These are phyloP conservation scores for Melanotaenia nigrans DNA, from an alignment of 2,797 vertebrate genomes.

Conservation along the genomic window DNA sequence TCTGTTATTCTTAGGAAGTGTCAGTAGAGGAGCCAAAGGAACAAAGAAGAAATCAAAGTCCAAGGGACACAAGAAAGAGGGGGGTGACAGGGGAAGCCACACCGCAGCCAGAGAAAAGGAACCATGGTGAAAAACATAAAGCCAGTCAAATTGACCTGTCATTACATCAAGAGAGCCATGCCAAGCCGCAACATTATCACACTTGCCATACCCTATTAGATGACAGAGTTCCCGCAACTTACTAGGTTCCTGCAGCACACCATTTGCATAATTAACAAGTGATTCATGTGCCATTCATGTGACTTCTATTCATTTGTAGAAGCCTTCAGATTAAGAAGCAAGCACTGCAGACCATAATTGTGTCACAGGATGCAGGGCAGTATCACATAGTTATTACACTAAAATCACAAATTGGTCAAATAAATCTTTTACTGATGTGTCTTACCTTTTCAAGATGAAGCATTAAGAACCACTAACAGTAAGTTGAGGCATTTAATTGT, in stretches of 20 bases:
- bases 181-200: conserved; percentile 85
- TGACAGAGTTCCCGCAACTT: conserved; percentile 85
- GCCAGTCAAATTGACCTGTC: conserved; percentile 92
- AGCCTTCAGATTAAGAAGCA: conserved; percentile 71
- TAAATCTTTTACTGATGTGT: conserved; percentile 31
- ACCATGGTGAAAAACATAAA: conserved; percentile 86
- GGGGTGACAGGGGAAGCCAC: conserved; percentile 62
- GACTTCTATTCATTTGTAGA: conserved; percentile 76
- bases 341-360: conserved; percentile 60
- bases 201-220: conserved; percentile 84
- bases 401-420: conserved; percentile 54
- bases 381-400: conserved; percentile 52
- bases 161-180: conserved; percentile 87
- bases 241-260: conserved; percentile 77
- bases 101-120: conserved; percentile 82
- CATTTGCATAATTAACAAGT: conserved; percentile 89
- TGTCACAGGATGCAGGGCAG: conserved; percentile 31
- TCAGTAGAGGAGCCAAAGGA: conserved; percentile 89
- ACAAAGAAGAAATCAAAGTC: conserved; percentile 96
- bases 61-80: conserved; percentile 79
- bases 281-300: conserved; percentile 82
- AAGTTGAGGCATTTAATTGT: conserved; percentile 16
- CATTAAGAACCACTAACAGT: conserved; percentile 8
- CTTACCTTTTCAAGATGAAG: conserved; percentile 20
- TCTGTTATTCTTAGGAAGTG: conserved; percentile 96